Evolutionary conservation across 2,113 vertebrate genomes (phyloP).

Genomic region (Euleptes europaea): DNA sequence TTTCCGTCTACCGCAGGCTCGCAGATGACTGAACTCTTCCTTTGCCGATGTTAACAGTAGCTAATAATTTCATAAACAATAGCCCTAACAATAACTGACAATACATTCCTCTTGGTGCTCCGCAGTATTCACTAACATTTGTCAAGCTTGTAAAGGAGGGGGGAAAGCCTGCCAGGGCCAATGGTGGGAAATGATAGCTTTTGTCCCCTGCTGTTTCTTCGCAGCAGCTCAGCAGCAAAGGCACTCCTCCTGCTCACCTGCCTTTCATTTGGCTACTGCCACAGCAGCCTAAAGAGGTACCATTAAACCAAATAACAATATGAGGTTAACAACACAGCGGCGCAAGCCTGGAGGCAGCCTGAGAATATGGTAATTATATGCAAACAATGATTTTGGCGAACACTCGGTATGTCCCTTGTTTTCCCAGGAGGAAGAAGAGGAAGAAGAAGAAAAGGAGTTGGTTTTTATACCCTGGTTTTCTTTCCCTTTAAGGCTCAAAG

Average conservation of each 20-base stretch:
- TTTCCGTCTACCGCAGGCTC: background rate
- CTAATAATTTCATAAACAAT: background rate
- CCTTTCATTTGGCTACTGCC: conserved; percentile 6
- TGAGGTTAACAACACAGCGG: background rate
- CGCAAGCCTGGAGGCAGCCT: background rate
- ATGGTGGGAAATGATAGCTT: conserved; percentile 2
- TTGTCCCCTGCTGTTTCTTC: conserved; percentile 15
- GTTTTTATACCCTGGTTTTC: too few species aligned
- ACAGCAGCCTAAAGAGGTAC: background rate
- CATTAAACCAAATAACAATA: background rate
- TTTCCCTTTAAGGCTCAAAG: too few species aligned
- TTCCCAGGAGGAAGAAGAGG: background rate
- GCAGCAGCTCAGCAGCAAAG: background rate
- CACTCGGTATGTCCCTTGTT: background rate
- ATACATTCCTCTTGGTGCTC: background rate
- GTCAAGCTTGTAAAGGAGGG: background rate
- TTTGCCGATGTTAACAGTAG: background rate
- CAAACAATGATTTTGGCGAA: background rate
- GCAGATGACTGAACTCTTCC: background rate
- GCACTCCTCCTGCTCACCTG: background rate
- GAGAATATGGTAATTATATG: conserved; percentile 10
- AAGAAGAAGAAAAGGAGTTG: too few species aligned
- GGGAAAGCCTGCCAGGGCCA: background rate
- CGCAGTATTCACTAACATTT: background rate
- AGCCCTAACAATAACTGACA: background rate